phyloP scores from a whole-genome alignment of 2,888 invertebrate species.

The Drosophila monieri region DNA sequence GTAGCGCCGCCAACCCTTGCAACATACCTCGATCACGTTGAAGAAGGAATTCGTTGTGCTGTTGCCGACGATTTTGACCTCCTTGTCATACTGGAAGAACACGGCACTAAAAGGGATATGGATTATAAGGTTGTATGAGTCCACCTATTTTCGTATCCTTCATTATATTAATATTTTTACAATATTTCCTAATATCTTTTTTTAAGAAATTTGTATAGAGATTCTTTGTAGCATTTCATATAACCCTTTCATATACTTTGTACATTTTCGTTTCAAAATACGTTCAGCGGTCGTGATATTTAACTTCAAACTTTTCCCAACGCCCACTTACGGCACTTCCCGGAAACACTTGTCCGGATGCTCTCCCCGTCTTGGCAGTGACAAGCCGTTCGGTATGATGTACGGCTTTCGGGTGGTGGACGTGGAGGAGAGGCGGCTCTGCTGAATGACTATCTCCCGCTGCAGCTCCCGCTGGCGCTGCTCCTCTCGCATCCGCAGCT shows the following conservation, averaged over 20 bases:
- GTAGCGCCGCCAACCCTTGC: constrained; percentile 88
- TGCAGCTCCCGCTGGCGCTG: constrained; percentile 55
- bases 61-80: constrained; percentile 84
- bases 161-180: too few species aligned
- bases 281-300: too few species aligned
- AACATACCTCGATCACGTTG: constrained; percentile 89
- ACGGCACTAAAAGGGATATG: constrained; percentile 66
- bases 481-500: constrained; percentile 53
- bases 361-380: constrained; percentile 71
- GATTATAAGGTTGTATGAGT: not conserved
- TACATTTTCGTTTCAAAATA: not conserved
- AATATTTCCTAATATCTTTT: too few species aligned
- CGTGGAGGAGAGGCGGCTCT: constrained; percentile 71
- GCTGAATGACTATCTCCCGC: constrained; percentile 58
- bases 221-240: too few species aligned
- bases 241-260: not conserved
- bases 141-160: too few species aligned
- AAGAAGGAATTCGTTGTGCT: constrained; percentile 72
- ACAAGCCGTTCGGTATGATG: constrained; percentile 70
- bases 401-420: constrained; percentile 75
- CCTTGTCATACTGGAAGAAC: constrained; percentile 81
- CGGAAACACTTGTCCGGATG: constrained; percentile 77
- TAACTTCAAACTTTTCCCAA: not conserved
- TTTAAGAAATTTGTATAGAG: too few species aligned
- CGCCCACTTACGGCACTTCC: constrained; percentile 77